phyloP scores from a whole-genome alignment of 2,113 vertebrate species.

The Dendrocopos noguchii region DNA sequence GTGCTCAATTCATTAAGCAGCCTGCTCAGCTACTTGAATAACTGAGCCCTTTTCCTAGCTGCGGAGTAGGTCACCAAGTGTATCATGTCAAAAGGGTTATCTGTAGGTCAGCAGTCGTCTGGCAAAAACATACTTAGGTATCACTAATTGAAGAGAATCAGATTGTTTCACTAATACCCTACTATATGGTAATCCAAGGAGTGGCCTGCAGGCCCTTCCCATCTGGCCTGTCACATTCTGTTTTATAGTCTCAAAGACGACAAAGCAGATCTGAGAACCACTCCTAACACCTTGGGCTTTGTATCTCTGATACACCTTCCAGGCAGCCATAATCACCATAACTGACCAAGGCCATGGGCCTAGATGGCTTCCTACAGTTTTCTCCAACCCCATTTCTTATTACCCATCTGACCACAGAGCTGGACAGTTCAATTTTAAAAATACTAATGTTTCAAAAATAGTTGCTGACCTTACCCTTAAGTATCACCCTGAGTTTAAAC shows the following conservation, averaged over 20 bases:
- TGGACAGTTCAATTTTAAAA: background rate
- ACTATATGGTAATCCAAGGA: background rate
- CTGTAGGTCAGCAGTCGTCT: background rate
- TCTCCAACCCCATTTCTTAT: background rate
- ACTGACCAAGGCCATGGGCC: background rate
- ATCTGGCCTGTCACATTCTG: background rate
- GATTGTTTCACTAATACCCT: slow-evolving; percentile 24
- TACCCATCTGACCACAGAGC: background rate
- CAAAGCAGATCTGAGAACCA: background rate
- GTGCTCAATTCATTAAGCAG: background rate
- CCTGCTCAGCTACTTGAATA: background rate
- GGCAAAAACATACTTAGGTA: slow-evolving; percentile 11
- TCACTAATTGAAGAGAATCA: slow-evolving; percentile 7
- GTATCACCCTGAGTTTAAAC: background rate
- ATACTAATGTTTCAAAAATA: background rate
- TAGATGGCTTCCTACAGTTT: background rate
- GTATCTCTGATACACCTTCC: fast-evolving
- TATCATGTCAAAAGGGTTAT: background rate
- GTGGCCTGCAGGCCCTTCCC: background rate
- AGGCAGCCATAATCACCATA: too few species aligned
- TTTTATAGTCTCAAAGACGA: background rate
- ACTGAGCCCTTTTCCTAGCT: background rate
- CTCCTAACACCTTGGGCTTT: background rate
- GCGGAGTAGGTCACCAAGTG: fast-evolving
- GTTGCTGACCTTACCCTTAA: background rate